Percentiles rank a stretch among this genome's conserved stretches.
Conservation (phyloP, 2,888 invertebrate genomes). For the Sinotaia quadrata region DNA sequence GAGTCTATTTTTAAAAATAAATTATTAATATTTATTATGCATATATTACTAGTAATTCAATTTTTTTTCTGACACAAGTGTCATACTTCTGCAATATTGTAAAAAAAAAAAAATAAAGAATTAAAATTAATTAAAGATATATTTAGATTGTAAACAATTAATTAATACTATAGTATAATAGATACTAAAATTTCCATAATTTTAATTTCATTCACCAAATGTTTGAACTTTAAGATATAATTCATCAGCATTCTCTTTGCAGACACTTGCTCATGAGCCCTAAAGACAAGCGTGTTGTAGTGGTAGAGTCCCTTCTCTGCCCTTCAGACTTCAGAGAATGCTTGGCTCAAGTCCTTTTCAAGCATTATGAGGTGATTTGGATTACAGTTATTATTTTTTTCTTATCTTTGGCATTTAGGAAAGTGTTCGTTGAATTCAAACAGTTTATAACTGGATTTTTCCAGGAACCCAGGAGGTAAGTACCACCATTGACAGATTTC, state of each 20-base stretch:
- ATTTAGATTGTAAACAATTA: too few species aligned
- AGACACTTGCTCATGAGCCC: constrained; percentile 92
- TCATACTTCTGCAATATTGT: too few species aligned
- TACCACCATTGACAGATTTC: too few species aligned
- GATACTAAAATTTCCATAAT: neutral
- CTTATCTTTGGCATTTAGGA: neutral
- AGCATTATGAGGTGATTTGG: constrained; percentile 87
- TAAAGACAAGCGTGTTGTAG: constrained; percentile 93
- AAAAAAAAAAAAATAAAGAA: too few species aligned
- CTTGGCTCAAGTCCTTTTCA: constrained; percentile 90
- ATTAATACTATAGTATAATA: too few species aligned
- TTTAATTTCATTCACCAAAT: neutral
- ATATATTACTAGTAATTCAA: too few species aligned
- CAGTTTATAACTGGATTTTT: too few species aligned
- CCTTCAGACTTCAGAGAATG: constrained; percentile 87
- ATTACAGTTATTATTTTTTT: neutral
- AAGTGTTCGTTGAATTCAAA: neutral
- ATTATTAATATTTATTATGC: too few species aligned
- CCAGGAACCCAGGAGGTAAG: too few species aligned
- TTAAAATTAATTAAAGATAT: too few species aligned
- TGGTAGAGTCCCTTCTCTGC: constrained; percentile 91
- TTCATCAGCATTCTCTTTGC: constrained; percentile 35
- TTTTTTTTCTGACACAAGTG: too few species aligned
- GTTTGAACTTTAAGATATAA: neutral
- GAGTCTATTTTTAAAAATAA: too few species aligned